Base-by-base conservation (phyloP, 2,888 invertebrate genomes). In the Dione juno region DNA sequence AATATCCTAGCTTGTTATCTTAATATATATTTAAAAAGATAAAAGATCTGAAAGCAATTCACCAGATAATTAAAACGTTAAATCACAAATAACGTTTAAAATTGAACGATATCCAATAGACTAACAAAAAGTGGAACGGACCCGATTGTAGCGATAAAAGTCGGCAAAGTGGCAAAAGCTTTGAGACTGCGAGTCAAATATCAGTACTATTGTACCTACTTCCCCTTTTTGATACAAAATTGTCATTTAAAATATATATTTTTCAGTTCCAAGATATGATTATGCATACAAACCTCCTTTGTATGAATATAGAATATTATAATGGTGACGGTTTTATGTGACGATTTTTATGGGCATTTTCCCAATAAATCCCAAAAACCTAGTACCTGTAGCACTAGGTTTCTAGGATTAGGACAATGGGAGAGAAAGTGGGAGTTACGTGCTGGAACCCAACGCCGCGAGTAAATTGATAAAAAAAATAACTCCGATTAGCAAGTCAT, bases 91-190 rank as follows among this genome's bases (percentile, higher is more conserved):
- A 63, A 40, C 64, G 10, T 48, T 52, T 64, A 10, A 48, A 64
- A 37, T 64, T 64, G 37, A 52, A 50, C 50, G 37, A 40, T 48
- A 50, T 63, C 63, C 66, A 67, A 57, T 66, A 40, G 53, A 63
- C 21, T 59, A 59, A 45, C 57, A 69, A 40, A 70, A 68, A 74
- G 70, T 68, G 45, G 35, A 70, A 40, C 53, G 67, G 63, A 69
- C 43, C 57, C 52, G 67, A 72, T 69, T 64, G 57, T 66, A 14
- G 28, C 67, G 70, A 71, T 67, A 64, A 67, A 69, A 54, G 19
- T 64, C 37, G 48, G 64, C 50, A 52, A 50, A 64, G 63, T 35
- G 64, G 50, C 64, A 64, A 64, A 64, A 19, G 64, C 48, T 48
- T 52, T 64, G 37, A 48, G 37, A 14, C 48, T 19, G 14, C 21